Evolutionary conservation across 2,797 vertebrate genomes (phyloP), one percentile per base, ranked within the genome.

Genomic region (Platyrinchus mystaceus): DNA sequence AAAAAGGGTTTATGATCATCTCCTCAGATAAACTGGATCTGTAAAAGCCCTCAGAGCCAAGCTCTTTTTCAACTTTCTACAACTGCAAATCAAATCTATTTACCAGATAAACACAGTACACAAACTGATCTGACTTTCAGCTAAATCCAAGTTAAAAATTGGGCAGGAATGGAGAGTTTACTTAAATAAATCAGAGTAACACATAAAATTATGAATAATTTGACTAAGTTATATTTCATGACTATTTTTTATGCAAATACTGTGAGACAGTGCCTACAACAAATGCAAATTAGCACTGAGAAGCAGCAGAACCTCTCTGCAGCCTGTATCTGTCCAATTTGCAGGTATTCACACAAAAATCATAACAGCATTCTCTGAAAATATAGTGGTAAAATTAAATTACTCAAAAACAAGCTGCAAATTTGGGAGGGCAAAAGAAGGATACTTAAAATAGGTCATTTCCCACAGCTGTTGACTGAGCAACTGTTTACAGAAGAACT

Each of bases 101-200:
- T 78, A 85, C 46, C 55, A 90, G 49, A 89, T 49, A 89, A 96
- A 87, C 23, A 84, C 41, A 90, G 39, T 30, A 77, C 4, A 60
- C 49, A 92, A 82, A 75, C 13, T 71, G 55, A 93, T 88, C 32
- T 74, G 53, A 84, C 34, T 95, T 94, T 39, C 64, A 77, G 67
- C 50, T 76, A 86, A 90, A 84, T 43, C 19, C 74, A 84, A 71
- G 30, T 62, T n/a, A 63, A 94, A 83, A 92, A 79, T 5, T 71
- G 30, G 44, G 46, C 49, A 90, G 36, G 39, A 90, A 85, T 7
- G 6, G 30, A 52, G 10, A 67, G n/a, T 67, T 96, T 89, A 87
- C 44, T 88, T 96, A 93, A 89, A 94, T 41, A 96, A 94, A 93
- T 71, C 46, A 83, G 44, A 75, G 24, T 22, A 68, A 24, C 64